A percentile compares a stretch with the other conserved stretches of the same genome.
Evolutionary conservation across 2,797 vertebrate species (phyloP).

Genomic region (Phoeniculus purpureus): DNA sequence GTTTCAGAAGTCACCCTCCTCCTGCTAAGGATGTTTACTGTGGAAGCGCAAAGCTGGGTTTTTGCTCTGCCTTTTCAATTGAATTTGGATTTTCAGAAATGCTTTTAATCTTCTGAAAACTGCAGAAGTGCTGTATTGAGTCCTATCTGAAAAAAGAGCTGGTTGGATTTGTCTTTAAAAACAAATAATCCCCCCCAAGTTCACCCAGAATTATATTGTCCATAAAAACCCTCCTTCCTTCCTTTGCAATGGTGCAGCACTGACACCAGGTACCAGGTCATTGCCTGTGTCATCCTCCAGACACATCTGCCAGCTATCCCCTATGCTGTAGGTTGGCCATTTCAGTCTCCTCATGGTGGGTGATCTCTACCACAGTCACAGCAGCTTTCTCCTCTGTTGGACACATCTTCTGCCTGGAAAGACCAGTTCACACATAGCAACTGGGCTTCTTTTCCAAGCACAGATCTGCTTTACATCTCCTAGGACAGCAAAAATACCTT

Average conservation of each 20-base stretch:
- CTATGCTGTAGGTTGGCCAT: neutral
- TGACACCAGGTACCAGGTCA: neutral
- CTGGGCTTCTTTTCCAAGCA: neutral
- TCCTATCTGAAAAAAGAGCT: neutral
- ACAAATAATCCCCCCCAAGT: neutral
- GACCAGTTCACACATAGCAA: neutral
- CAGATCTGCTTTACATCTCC: neutral
- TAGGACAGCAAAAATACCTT: neutral
- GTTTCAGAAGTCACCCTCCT: neutral
- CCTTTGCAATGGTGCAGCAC: neutral
- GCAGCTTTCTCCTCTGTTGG: neutral
- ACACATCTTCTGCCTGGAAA: neutral
- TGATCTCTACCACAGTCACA: neutral
- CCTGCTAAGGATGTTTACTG: neutral
- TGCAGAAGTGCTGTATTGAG: neutral
- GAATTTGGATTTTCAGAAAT: conserved; percentile 9
- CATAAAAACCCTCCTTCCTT: neutral
- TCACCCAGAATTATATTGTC: neutral
- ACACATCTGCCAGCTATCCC: neutral
- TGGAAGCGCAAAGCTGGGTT: neutral
- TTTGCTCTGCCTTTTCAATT: neutral
- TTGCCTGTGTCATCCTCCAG: neutral
- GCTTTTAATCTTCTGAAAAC: neutral
- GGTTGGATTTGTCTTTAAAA: neutral
- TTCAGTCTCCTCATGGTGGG: neutral